Evolutionary conservation across 2,113 vertebrate species (phyloP).

Genomic region (Paracanthobrama guichenoti): DNA sequence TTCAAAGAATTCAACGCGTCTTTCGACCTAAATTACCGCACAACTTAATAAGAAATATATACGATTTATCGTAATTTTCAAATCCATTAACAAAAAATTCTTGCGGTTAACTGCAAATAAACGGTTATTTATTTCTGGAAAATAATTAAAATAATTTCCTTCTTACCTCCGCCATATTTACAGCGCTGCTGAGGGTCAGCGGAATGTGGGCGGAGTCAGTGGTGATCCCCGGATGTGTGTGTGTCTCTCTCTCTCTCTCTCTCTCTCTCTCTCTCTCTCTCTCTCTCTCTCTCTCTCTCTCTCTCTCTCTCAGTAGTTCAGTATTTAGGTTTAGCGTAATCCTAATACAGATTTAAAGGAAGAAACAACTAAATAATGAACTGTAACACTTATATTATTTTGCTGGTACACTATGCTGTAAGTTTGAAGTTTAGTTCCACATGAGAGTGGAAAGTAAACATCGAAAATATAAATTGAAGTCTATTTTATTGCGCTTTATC

Average conservation of each 20-base stretch:
- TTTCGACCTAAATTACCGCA: neutral
- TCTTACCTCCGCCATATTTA: conserved; percentile 61
- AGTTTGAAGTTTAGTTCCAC: no score
- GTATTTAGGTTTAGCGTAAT: no score
- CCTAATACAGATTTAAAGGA: no score
- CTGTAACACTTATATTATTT: no score
- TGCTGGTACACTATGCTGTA: no score
- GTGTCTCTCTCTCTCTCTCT: neutral
- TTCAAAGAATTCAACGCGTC: conserved; percentile 43
- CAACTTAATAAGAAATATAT: neutral
- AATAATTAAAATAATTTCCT: conserved; percentile 52
- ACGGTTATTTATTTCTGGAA: neutral
- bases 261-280: neutral
- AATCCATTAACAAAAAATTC: neutral
- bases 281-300: neutral
- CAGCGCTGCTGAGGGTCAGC: conserved; percentile 30
- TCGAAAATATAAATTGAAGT: no score
- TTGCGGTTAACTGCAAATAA: neutral
- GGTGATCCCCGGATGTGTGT: conserved; percentile 43
- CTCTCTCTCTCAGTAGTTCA: neutral
- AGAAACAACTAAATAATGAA: no score
- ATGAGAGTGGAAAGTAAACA: no score
- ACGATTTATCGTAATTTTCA: neutral
- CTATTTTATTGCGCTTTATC: no score
- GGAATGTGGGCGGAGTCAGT: conserved; percentile 34